Evolutionary conservation across 2,797 vertebrate species (phyloP), one percentile per base, ranked within the genome.

Genomic region (Margarornis squamiger): DNA sequence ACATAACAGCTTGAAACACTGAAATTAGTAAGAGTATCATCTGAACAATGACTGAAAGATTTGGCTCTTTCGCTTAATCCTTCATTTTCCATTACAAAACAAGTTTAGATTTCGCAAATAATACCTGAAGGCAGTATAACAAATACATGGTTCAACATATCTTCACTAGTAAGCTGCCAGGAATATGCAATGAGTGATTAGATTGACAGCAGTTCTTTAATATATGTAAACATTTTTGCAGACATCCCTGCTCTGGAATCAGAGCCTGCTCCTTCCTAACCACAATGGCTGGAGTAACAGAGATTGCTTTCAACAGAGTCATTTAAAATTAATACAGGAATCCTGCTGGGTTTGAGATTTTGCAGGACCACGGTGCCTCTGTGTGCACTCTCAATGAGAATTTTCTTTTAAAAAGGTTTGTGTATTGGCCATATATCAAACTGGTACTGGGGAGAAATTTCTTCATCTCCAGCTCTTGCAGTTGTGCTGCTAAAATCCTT

Each of bases 201-300:
- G 29, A 58, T 16, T 79, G 94, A 85, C 90, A 85, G 75, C 34
- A 73, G 55, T 62, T 92, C 63, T 94, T 80, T 39, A 51, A 32
- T 88, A 48, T 66, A 67, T 73, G 55, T 49, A 93, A 93, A 93
- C 76, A 88, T 63, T 93, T 83, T 36, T 84, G 58, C 58, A 91
- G 66, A 65, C 54, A 65, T 7, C 16, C 30, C 30, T 85, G 54
- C 83, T 92, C 92, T 49, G 14, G 4, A 83, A 65, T 71, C 17
- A 19, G 49, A 79, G 36, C 38, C 38, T 89, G 86, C 38, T 62
- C 55, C 23, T 51, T 82, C 67, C 70, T 73, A 59, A 46, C 67
- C 11, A 7, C 30, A 24, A 51, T 32, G 62, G 68, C 12, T 85
- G 39, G 65, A 92, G 77, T 26, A 77, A 77, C 13, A 73, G 75